phyloP scores from a whole-genome alignment of 2,113 vertebrate species.

The Myrmecophaga tridactyla region DNA sequence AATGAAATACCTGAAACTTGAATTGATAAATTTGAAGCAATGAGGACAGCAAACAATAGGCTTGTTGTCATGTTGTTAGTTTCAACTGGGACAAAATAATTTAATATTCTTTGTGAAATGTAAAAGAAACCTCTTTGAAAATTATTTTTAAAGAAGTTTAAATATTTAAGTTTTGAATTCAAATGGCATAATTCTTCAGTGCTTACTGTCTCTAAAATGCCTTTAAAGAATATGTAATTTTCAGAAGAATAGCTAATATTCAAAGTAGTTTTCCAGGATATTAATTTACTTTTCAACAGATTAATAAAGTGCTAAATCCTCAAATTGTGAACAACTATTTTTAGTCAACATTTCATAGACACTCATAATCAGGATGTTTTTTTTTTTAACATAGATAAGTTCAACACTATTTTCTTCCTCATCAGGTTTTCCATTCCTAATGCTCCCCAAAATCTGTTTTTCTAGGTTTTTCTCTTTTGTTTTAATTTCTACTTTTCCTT shows the following conservation, averaged over 20 bases:
- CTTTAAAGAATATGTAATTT: neutral
- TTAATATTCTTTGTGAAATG: neutral
- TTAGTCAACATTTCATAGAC: neutral
- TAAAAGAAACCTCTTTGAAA: neutral
- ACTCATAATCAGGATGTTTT: neutral
- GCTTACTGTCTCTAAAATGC: neutral
- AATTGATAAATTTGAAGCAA: neutral
- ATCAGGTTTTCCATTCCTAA: neutral
- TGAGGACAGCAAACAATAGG: neutral
- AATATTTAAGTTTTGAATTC: neutral
- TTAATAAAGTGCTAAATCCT: neutral
- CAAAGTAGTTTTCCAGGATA: neutral
- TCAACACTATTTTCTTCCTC: neutral
- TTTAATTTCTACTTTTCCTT: neutral
- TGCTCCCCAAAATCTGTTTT: neutral
- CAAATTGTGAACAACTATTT: neutral
- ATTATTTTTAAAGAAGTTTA: neutral
- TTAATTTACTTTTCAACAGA: neutral
- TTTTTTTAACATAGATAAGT: neutral
- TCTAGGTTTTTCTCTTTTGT: neutral
- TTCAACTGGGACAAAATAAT: neutral
- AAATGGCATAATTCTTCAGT: neutral
- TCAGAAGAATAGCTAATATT: neutral
- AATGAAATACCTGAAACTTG: neutral
- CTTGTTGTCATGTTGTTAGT: neutral